Evolutionary conservation across 2,797 vertebrate genomes (phyloP), one percentile per base, ranked within the genome.

Genomic region (Hydrophis major): DNA sequence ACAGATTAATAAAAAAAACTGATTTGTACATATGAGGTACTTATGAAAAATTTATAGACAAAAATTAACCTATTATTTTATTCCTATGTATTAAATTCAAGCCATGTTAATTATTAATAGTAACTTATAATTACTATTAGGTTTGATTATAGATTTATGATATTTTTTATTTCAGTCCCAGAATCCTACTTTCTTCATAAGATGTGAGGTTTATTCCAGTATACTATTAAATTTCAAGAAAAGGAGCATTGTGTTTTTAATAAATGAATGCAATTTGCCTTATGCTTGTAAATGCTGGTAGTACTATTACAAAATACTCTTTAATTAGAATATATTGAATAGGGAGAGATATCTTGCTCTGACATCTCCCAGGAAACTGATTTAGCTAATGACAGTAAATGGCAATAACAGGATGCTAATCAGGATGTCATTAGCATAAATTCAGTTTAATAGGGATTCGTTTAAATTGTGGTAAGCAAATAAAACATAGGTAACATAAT

Each of bases 401-500:
- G 87, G 90, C 47, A 91, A 32, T 91, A 93, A 93, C 56, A 69
- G 27, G 50, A 50, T 69, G 86, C 87, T 89, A 94, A 95, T 95
- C 53, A 93, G 91, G 90, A 92, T 74, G 13, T 25, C n/a, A 61
- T 47, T 87, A 94, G 53, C 90, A 94, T 13, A 13, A 93, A 93
- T 89, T 59, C 93, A 90, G 14, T 47, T 74, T 89, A 94, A 93
- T 78, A 6, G 25, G n/a, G 57, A 86, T 90, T 32, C 88, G 59
- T 95, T 93, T 94, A 83, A 37, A 94, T 25, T 93, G 78, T 37
- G 87, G 42, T 91, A 93, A 94, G 78, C 92, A 95, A 93, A 59
- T 32, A 1, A 93, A 90, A 94, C 94, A 93, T 47, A 94, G 69
- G 92, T 94, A 94, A 86, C 60, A 69, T 89, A 50, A 92, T 59